Base-by-base conservation (phyloP, 1,140 invertebrate species). In the Drosophila tsacasi region DNA sequence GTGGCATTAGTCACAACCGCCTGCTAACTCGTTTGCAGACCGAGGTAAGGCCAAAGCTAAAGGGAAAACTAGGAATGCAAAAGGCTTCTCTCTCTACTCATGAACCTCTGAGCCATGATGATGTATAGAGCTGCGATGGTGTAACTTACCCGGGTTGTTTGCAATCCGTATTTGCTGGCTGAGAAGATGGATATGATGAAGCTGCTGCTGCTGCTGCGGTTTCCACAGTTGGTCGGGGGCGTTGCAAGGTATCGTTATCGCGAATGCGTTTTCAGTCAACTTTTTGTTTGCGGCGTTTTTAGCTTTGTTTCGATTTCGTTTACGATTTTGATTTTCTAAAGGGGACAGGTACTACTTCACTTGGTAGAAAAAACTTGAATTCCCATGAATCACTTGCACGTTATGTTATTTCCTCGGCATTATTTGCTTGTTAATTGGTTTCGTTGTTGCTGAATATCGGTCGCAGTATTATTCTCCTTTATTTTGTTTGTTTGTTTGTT, bases 381-480 rank as follows among this genome's bases (percentile, higher is more conserved):
- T 84, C 57, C 46, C 42, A 59, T 52, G 76, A 68, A 81, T 89
- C 83, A 87, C 85, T 87, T 81, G 81, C 84, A 86, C 83, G 65
- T 76, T 82, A 23, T 71, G 57, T 62, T 76, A 60, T 61, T 77
- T 61, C 60, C 59, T 65, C 44, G 59, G 68, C 64, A 68, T 71
- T 87, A 90, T 89, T 83, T 89, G 74, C 81, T 76, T 52, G 84
- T 90, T 90, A 84, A 87, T 90, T 84, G 72, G 49, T 73, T 81
- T 89, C 81, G 84, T 83, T 76, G 71, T 85, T 52, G 73, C 83
- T 39, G 54, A 73, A 68, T 80, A 61, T 72, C 78, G 58, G 65
- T 79, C 59, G 83, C 37, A 68, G 67, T 71, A 71, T 71, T 71
- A 82, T 76, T 71, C 71, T 74, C 73, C 46, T 84, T 39, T 32